A percentile compares a stretch with the other conserved stretches of the same genome.
Conservation (phyloP, 2,888 invertebrate genomes). For the Aromia moschata region DNA sequence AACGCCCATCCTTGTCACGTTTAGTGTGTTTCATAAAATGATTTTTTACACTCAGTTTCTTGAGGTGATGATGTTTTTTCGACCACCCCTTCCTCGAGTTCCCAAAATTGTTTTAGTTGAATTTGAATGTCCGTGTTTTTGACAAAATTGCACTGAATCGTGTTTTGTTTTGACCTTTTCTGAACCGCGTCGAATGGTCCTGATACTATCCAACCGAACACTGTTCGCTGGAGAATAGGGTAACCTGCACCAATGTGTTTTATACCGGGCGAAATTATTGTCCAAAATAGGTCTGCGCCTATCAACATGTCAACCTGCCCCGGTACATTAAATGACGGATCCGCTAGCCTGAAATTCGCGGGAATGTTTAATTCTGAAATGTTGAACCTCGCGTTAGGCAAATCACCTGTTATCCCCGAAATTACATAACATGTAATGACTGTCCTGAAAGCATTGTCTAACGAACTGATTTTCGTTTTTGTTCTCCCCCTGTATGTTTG, state of each 20-base stretch:
- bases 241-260: neutral
- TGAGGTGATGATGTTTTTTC: neutral
- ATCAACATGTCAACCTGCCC: neutral
- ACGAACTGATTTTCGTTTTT: neutral
- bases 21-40: neutral
- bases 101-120: constrained; percentile 8
- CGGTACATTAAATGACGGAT: neutral
- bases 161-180: neutral
- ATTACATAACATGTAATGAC: neutral
- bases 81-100: neutral
- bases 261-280: neutral
- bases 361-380: neutral
- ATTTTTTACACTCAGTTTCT: neutral
- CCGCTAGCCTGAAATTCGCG: neutral
- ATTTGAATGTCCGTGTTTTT: neutral
- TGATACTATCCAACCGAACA: constrained; percentile 6
- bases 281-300: neutral
- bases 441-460: neutral
- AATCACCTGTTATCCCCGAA: neutral
- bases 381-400: neutral
- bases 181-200: neutral
- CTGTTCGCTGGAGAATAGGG: neutral
- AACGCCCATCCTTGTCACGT: neutral
- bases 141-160: neutral
- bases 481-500: neutral